Evolutionary conservation across 2,113 vertebrate genomes (phyloP).

Genomic region (Ceyx margarethae): DNA sequence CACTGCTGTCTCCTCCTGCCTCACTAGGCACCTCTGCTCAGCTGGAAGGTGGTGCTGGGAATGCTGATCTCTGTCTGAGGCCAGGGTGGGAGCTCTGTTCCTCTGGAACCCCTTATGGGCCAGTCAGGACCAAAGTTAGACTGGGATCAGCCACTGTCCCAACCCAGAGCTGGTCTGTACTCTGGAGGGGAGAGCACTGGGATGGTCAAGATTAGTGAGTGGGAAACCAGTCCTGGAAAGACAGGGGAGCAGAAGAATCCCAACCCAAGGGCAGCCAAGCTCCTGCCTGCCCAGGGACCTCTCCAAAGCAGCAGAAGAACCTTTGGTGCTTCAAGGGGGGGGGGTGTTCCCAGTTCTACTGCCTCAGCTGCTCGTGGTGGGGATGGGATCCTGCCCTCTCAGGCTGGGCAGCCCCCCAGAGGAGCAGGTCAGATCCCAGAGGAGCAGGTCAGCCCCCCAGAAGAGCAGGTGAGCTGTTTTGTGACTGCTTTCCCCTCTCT

Average conservation of each 20-base stretch:
- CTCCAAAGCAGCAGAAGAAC: neutral
- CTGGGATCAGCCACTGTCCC: neutral
- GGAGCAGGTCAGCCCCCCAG: neutral
- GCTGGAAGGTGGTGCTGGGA: neutral
- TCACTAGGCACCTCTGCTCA: neutral
- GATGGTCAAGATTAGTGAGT: neutral
- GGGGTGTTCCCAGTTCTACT: rapidly evolving
- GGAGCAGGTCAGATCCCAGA: neutral
- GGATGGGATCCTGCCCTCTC: neutral
- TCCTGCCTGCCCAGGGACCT: neutral
- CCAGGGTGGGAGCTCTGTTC: neutral
- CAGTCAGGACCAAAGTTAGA: neutral
- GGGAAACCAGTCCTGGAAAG: neutral
- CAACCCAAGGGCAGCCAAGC: neutral
- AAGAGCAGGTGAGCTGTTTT: neutral
- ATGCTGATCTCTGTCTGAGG: neutral
- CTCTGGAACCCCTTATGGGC: neutral
- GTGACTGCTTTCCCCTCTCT: neutral
- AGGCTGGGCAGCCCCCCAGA: neutral
- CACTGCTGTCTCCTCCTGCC: neutral
- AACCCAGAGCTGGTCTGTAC: neutral
- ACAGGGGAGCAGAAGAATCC: neutral
- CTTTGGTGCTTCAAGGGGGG: neutral
- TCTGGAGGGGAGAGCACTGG: rapidly evolving
- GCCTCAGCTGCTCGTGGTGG: neutral